Percentiles rank a stretch among this genome's conserved stretches.
These are phyloP conservation scores for Motacilla tschutschensis DNA, from an alignment of 2,113 vertebrate species.

Conservation along the genomic window DNA sequence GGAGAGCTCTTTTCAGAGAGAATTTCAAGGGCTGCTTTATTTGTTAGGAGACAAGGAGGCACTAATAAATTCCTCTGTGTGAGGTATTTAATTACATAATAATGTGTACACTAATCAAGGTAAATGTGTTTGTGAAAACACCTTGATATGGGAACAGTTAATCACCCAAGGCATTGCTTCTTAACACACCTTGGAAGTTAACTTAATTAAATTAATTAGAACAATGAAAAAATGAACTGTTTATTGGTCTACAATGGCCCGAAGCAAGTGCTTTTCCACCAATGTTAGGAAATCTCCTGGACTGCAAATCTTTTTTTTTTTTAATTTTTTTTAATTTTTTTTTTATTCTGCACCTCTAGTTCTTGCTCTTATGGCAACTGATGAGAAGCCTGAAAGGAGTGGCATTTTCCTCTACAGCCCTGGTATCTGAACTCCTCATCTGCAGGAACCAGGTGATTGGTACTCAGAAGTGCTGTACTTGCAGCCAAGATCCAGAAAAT, in stretches of 20 bases:
- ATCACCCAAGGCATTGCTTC: constrained; percentile 84
- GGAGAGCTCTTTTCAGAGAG: constrained; percentile 67
- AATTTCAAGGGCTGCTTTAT: constrained; percentile 77
- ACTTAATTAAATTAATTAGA: constrained; percentile 86
- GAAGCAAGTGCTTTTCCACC: constrained; percentile 64
- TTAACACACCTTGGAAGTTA: constrained; percentile 84
- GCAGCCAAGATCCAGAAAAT: neutral
- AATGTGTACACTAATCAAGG: constrained; percentile 86
- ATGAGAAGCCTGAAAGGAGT: constrained; percentile 19
- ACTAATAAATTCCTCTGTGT: constrained; percentile 86
- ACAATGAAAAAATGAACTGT: constrained; percentile 81
- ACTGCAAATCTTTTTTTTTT: neutral
- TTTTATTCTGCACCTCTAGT: neutral
- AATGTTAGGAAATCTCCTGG: constrained; percentile 64
- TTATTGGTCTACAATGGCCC: constrained; percentile 80
- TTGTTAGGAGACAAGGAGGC: constrained; percentile 80
- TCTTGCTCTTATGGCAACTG: constrained; percentile 36
- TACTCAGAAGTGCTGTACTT: neutral
- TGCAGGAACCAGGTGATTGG: neutral
- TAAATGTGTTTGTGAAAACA: constrained; percentile 87
- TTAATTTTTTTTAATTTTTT: neutral
- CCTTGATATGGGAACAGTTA: constrained; percentile 85
- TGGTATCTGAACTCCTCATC: constrained; percentile 43
- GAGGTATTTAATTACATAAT: constrained; percentile 86
- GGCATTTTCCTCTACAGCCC: neutral